A percentile compares a stretch with the other conserved stretches of the same genome.
These are phyloP conservation scores for Arvicanthis niloticus DNA, from an alignment of 2,113 vertebrate genomes.

Conservation along the genomic window DNA sequence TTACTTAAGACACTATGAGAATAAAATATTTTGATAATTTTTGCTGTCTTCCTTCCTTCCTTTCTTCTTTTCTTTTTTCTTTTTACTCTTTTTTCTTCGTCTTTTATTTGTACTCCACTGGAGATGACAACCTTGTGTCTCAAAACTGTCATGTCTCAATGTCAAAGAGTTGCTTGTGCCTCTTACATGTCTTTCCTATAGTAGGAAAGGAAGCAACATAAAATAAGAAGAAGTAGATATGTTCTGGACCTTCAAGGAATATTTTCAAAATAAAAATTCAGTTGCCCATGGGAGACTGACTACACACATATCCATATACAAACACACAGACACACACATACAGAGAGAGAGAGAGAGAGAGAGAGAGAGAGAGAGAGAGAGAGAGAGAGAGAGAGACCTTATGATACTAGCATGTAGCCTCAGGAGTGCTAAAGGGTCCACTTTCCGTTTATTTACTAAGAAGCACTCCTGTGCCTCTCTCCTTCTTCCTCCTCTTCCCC, in stretches of 20 bases:
- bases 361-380: too few species aligned
- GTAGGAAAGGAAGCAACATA: not conserved
- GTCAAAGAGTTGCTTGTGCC: not conserved
- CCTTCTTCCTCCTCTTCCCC: too few species aligned
- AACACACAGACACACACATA: not conserved
- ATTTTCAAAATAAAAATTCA: slow-evolving; percentile 3
- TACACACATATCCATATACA: not conserved
- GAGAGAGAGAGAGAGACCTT: not conserved
- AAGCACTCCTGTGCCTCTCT: not conserved
- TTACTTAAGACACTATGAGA: not conserved
- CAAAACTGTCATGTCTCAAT: not conserved
- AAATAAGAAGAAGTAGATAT: not conserved
- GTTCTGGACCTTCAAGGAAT: not conserved
- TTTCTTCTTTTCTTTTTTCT: not conserved
- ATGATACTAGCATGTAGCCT: not conserved
- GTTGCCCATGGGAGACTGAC: not conserved
- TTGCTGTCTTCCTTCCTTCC: not conserved
- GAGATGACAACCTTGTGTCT: not conserved
- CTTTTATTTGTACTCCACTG: not conserved
- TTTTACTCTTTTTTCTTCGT: not conserved
- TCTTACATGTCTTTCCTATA: not conserved
- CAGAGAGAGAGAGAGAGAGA: too few species aligned
- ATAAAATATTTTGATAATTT: not conserved
- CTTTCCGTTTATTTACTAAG: not conserved
- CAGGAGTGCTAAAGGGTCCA: not conserved